Conservation (phyloP, 2,113 vertebrate genomes). For the Coptodon bakossiorum region DNA sequence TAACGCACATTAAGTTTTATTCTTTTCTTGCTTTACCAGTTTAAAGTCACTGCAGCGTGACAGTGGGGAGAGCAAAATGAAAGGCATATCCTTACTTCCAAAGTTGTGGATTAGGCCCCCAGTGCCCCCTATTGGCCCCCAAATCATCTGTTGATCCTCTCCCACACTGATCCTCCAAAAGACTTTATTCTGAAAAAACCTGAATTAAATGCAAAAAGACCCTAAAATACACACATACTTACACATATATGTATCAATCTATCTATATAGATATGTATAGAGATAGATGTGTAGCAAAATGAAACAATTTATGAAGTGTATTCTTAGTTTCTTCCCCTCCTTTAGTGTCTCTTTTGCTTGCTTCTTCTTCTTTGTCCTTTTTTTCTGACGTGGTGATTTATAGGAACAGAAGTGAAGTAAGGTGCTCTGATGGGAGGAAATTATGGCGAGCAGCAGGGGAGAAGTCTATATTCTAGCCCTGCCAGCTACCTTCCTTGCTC, state of each 20-base stretch:
- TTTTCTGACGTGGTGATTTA: background rate
- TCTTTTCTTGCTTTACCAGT: background rate
- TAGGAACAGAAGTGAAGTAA: background rate
- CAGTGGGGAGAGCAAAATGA: background rate
- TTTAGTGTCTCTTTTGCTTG: background rate
- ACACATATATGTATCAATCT: background rate
- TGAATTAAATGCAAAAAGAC: background rate
- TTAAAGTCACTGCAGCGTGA: background rate
- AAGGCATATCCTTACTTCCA: slow-evolving; percentile 16
- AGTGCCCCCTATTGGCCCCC: slow-evolving; percentile 75
- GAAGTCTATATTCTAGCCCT: background rate
- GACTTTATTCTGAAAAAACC: background rate
- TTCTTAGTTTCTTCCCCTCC: background rate
- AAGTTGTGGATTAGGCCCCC: slow-evolving; percentile 63
- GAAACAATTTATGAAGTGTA: background rate
- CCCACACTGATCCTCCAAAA: slow-evolving; percentile 11
- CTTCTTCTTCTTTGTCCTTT: background rate
- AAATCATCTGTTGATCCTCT: slow-evolving; percentile 61
- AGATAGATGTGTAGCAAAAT: background rate
- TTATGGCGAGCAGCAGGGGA: slow-evolving; percentile 33
- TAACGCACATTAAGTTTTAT: background rate
- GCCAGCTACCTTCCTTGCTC: background rate
- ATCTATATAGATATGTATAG: background rate
- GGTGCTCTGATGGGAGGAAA: slow-evolving; percentile 28
- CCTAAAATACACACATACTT: background rate